phyloP scores from a whole-genome alignment of 1,140 invertebrate species.

The Drosophila rufa region DNA sequence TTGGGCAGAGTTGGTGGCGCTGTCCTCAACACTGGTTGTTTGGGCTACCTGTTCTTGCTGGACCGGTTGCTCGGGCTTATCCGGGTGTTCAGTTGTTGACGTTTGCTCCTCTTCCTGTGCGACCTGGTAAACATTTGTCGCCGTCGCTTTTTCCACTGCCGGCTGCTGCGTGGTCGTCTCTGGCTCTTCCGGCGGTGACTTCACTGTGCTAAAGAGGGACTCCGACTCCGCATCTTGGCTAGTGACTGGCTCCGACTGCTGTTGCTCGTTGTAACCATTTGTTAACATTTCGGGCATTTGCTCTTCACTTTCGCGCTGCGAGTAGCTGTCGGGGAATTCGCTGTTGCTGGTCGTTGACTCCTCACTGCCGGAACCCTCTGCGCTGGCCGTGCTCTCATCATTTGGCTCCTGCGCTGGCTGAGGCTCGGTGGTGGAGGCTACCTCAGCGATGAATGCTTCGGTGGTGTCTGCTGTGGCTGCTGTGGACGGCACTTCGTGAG shows the following conservation, averaged over 20 bases:
- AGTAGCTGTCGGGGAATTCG: constrained; percentile 17
- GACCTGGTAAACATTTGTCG: constrained; percentile 54
- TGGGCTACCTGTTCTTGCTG: constrained; percentile 22
- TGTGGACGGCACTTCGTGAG: constrained; percentile 2
- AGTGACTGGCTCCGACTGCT: constrained; percentile 23
- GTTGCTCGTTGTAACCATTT: constrained; percentile 69
- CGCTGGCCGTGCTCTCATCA: constrained; percentile 38
- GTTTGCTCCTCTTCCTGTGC: constrained; percentile 47
- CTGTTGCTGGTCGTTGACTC: constrained; percentile 38
- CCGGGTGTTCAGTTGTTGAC: constrained; percentile 35
- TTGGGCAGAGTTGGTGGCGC: constrained; percentile 59
- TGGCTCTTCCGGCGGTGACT: constrained; percentile 27
- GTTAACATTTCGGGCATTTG: constrained; percentile 72
- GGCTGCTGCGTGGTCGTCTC: constrained; percentile 31
- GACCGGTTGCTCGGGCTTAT: constrained; percentile 21
- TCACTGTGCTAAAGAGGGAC: constrained; percentile 21
- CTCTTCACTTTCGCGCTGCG: constrained; percentile 50
- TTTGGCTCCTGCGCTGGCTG: constrained; percentile 11
- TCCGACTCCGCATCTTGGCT: constrained; percentile 1
- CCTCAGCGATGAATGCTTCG: constrained; percentile 10
- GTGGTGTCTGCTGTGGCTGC: constrained; percentile 9
- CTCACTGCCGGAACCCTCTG: constrained; percentile 32
- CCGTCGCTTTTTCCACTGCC: constrained; percentile 29
- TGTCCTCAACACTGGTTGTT: constrained; percentile 51
- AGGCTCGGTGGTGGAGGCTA: constrained; percentile 18